Evolutionary conservation across 2,113 vertebrate species (phyloP).

Genomic region (Synchiropus splendidus): DNA sequence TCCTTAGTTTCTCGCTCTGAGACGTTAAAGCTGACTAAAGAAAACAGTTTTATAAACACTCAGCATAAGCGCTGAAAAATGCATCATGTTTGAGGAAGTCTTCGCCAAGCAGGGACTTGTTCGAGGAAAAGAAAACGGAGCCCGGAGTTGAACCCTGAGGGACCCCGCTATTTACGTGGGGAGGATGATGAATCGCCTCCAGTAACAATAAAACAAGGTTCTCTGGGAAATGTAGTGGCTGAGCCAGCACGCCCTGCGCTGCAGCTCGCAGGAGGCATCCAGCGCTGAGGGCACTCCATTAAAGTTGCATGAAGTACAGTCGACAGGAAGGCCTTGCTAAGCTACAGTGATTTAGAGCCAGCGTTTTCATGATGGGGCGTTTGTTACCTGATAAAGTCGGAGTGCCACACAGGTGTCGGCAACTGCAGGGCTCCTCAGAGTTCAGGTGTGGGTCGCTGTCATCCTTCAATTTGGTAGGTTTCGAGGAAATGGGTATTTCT

Average conservation of each 20-base stretch:
- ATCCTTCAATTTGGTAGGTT: no score
- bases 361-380: conserved; percentile 1
- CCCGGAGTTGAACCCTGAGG: conserved; percentile 28
- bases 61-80: background rate
- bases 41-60: background rate
- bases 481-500: no score
- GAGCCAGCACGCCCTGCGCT: conserved; percentile 29
- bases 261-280: conserved; percentile 22
- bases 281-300: conserved; percentile 43
- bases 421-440: no score
- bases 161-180: conserved; percentile 19
- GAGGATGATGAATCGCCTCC: conserved; percentile 24
- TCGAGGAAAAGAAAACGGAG: conserved; percentile 6
- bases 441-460: no score
- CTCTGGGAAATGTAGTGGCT: conserved; percentile 26
- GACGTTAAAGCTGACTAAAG: no score
- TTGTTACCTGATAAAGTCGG: no score
- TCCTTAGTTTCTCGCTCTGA: no score
- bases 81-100: conserved; percentile 15
- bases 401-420: no score
- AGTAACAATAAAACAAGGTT: conserved; percentile 20
- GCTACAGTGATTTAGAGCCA: conserved; percentile 33
- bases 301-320: conserved; percentile 41
- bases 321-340: conserved; percentile 32
- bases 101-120: conserved; percentile 2